Evolutionary conservation across 2,888 invertebrate genomes (phyloP), one percentile per base, ranked within the genome.

Genomic region (Chouioia cunea): DNA sequence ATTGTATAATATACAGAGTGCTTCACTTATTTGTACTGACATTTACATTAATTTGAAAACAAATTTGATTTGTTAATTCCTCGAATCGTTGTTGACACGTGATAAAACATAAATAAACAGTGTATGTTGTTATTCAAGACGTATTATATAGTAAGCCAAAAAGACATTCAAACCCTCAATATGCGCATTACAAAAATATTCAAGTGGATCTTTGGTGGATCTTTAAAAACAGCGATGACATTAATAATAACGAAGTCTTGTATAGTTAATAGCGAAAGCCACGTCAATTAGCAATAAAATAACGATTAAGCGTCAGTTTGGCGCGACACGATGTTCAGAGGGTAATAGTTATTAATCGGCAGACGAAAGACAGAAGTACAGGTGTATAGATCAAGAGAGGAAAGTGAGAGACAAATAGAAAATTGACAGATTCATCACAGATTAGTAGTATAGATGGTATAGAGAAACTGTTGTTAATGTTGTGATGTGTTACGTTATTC

Each of bases 1-100:
- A 8, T 36, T 36, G 36, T 36, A 36, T 36, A 18, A 74, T 53
- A 54, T 73, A 75, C 75, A 74, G 71, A 75, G 75, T 76, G 75
- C 73, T 76, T 62, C 65, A 70, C 70, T 65, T 60, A 65, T 73
- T 71, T 57, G 64, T 53, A 20, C 4, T 18, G 50, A 20, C 18
- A 50, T 50, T 18, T n/a, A n/a, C n/a, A 15, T 4, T 10, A 48
- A 2, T 15, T 16, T 48, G 48, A 48, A n/a, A 48, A 50, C 46
- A 50, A 48, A 18, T 52, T n/a, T n/a, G 43, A 52, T 52, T 65
- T 6, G 12, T 36, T 20, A 15, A 27, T 65, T 44, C 57, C 27
- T 56, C 46, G 48, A 68, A 62, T 63, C 52, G 52, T 23, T 64
- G 52, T 47, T 18, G 4, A 54, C n/a, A 59, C 23, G 48, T 48